These are phyloP conservation scores for Peromyscus aztecus DNA, from an alignment of 2,797 vertebrate species.

Conservation along the genomic window DNA sequence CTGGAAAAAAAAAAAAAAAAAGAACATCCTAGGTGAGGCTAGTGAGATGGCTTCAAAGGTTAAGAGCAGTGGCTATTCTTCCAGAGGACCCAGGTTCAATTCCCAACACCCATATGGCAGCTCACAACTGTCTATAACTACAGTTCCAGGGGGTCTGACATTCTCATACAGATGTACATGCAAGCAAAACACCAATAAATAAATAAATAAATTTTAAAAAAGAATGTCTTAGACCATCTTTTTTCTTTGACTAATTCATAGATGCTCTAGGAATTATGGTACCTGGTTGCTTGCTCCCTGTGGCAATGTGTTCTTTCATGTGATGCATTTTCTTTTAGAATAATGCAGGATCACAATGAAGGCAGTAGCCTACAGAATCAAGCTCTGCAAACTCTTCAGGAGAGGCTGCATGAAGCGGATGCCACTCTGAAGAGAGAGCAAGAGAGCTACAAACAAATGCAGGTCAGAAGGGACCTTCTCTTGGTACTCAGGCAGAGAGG, in stretches of 20 bases:
- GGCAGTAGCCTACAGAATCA: constrained; percentile 95
- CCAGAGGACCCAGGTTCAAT: neutral
- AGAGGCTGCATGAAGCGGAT: constrained; percentile 94
- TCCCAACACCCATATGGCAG: neutral
- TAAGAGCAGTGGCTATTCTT: neutral
- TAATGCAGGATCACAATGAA: constrained; percentile 95
- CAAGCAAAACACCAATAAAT: neutral
- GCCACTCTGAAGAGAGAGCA: constrained; percentile 93
- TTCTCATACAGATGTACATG: neutral
- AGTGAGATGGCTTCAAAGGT: neutral
- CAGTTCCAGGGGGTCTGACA: neutral
- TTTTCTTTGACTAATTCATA: neutral
- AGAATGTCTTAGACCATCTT: neutral
- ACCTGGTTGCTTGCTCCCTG: neutral
- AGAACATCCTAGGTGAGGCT: neutral
- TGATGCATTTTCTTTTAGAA: constrained; percentile 87
- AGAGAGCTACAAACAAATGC: constrained; percentile 96
- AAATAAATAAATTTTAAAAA: neutral
- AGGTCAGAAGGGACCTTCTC: constrained; percentile 89
- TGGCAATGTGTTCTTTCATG: constrained; percentile 34
- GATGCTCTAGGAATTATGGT: neutral
- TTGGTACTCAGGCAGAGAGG: neutral
- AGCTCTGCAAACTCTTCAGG: constrained; percentile 95
- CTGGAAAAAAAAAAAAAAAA: no score
- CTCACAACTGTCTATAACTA: neutral